phyloP scores from a whole-genome alignment of 2,113 vertebrate genomes.

The Calypte anna region DNA sequence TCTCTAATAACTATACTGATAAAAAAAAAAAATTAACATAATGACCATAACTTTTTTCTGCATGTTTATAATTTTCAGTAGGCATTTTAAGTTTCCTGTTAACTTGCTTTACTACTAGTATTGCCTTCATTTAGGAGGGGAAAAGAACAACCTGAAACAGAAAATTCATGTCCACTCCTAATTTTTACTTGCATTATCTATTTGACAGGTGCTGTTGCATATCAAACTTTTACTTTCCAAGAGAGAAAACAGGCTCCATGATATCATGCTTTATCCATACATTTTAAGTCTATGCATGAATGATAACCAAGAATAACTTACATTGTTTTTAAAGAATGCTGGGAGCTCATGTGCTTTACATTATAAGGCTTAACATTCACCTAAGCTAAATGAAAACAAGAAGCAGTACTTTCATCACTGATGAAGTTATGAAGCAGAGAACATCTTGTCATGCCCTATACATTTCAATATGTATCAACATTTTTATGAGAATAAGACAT shows the following conservation, averaged over 20 bases:
- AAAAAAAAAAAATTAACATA: constrained; percentile 14
- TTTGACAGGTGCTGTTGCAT: not conserved
- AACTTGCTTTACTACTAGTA: not conserved
- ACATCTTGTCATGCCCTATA: not conserved
- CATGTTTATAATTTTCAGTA: not conserved
- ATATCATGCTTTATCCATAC: not conserved
- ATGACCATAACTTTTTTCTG: not conserved
- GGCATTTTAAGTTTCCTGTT: not conserved
- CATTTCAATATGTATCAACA: not conserved
- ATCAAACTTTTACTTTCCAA: not conserved
- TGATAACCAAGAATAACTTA: not conserved
- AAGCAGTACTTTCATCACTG: not conserved
- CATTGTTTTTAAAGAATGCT: not conserved
- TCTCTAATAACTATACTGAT: not conserved
- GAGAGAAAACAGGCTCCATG: not conserved
- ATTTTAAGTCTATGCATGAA: not conserved
- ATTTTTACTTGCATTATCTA: not conserved
- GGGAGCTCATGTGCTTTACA: not conserved
- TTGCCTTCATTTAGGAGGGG: not conserved
- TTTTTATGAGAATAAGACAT: not conserved
- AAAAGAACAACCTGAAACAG: not conserved
- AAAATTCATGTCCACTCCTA: not conserved
- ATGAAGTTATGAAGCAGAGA: not conserved
- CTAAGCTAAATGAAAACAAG: not conserved
- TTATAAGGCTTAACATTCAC: not conserved